Percentiles rank a stretch among this genome's conserved stretches.
Conservation (phyloP, 2,113 vertebrate genomes). For the Geococcyx californianus region DNA sequence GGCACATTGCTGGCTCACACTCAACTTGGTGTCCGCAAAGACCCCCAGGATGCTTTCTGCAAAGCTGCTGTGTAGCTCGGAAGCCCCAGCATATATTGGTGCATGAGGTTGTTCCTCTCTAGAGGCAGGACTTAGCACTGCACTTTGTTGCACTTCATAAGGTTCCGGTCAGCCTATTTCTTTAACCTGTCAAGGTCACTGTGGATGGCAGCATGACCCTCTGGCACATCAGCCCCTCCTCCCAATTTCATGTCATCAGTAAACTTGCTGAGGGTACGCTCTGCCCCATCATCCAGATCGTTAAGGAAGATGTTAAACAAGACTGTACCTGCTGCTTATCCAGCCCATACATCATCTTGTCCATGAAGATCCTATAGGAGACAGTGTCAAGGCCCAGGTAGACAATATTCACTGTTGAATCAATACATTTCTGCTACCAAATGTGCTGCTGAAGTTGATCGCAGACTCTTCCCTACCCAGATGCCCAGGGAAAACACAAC, state of each 20-base stretch:
- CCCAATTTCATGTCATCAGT: neutral
- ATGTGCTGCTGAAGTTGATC: neutral
- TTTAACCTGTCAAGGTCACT: neutral
- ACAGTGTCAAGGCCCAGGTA: accelerated
- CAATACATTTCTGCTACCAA: neutral
- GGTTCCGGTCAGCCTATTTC: neutral
- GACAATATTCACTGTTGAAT: neutral
- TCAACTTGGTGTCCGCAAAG: neutral
- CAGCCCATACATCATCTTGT: neutral
- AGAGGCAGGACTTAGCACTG: neutral
- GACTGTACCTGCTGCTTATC: neutral
- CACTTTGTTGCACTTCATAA: neutral
- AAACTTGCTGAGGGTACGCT: neutral
- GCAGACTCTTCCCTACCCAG: neutral
- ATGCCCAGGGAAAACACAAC: neutral
- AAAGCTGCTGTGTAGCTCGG: neutral
- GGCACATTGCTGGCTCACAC: neutral
- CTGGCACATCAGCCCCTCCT: neutral
- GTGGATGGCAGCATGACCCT: neutral
- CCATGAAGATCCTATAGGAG: neutral
- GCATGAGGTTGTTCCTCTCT: neutral
- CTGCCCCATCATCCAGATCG: neutral
- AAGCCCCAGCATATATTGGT: neutral
- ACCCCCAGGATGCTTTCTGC: neutral
- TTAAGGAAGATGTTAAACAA: neutral